Conservation (phyloP, 2,888 invertebrate species). For the Notodonta dromedarius region DNA sequence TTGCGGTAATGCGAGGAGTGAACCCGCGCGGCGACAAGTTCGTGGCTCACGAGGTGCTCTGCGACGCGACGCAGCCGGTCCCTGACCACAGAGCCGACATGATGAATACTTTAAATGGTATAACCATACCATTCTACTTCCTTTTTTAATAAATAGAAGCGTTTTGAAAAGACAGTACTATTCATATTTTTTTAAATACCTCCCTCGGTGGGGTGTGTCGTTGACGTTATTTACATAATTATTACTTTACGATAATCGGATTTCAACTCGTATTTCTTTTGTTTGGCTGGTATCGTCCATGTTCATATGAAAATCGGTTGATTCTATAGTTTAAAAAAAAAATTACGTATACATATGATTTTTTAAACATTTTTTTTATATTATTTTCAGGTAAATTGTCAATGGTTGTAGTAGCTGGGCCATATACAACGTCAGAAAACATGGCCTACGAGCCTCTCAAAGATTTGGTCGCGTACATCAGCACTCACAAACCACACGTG, state of each 20-base stretch:
- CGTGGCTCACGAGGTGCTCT: slow-evolving; percentile 86
- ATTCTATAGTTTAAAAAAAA: too few species aligned
- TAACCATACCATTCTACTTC: neutral
- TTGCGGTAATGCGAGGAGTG: slow-evolving; percentile 89
- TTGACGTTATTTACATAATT: too few species aligned
- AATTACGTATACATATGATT: too few species aligned
- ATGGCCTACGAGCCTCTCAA: slow-evolving; percentile 91
- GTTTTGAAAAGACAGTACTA: too few species aligned
- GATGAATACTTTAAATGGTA: slow-evolving; percentile 68
- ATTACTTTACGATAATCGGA: too few species aligned
- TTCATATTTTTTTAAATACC: too few species aligned
- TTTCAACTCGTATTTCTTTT: too few species aligned
- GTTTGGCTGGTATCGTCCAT: too few species aligned
- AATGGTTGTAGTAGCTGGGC: slow-evolving; percentile 92
- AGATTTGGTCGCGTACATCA: slow-evolving; percentile 89
- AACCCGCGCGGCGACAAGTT: slow-evolving; percentile 89
- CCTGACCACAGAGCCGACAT: slow-evolving; percentile 61
- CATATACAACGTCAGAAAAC: slow-evolving; percentile 91
- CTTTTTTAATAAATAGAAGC: too few species aligned
- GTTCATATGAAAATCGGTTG: too few species aligned
- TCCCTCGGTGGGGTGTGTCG: too few species aligned
- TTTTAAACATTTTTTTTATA: neutral
- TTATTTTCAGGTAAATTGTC: slow-evolving; percentile 79
- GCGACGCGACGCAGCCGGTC: slow-evolving; percentile 72
- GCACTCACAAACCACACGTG: slow-evolving; percentile 89